phyloP scores from a whole-genome alignment of 2,113 vertebrate genomes.

The Orientallactaga bullata region DNA sequence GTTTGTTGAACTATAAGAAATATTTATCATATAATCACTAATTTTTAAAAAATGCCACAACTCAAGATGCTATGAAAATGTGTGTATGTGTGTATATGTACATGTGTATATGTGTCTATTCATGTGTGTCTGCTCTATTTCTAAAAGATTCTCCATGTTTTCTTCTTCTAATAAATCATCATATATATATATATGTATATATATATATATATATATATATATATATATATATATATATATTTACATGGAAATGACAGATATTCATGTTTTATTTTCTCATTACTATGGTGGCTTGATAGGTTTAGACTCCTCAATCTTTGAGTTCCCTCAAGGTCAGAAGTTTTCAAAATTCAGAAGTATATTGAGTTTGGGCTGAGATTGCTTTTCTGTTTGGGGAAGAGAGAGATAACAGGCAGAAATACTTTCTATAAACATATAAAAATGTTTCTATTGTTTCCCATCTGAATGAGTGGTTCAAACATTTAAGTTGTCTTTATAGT shows the following conservation, averaged over 20 bases:
- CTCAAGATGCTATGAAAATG: constrained; percentile 20
- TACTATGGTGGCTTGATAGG: background rate
- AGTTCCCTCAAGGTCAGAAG: constrained; percentile 37
- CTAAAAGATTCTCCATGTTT: constrained; percentile 16
- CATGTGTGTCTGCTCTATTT: background rate
- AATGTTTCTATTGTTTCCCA: background rate
- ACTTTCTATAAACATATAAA: background rate
- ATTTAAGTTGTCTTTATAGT: constrained; percentile 10
- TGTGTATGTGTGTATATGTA: background rate
- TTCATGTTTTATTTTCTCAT: constrained; percentile 48
- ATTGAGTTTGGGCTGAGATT: background rate
- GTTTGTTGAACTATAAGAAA: background rate
- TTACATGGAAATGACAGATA: constrained; percentile 59
- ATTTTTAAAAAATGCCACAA: constrained; percentile 17
- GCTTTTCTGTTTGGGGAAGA: constrained; percentile 15
- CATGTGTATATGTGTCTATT: background rate
- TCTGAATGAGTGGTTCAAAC: background rate
- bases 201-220: background rate
- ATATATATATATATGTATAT: background rate
- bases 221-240: background rate
- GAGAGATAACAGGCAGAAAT: background rate
- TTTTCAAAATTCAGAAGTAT: constrained; percentile 36
- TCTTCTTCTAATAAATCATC: background rate
- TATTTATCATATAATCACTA: background rate
- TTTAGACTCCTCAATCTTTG: background rate